These are phyloP conservation scores for Corydoras sp. DNA, from an alignment of 2,113 vertebrate genomes.

Conservation along the genomic window DNA sequence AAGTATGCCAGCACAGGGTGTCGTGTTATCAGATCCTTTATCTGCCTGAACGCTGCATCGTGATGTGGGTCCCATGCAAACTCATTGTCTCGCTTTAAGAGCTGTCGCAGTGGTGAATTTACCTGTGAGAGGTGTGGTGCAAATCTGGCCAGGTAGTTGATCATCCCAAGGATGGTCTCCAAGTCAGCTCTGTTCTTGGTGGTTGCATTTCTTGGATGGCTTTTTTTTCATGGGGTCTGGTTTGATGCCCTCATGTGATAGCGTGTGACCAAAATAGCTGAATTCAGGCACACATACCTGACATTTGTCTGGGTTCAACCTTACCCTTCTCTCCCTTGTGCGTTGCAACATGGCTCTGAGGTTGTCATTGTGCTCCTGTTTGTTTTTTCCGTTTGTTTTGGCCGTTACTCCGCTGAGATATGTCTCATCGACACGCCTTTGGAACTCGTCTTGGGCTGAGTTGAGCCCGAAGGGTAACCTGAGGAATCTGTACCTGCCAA, in stretches of 20 bases:
- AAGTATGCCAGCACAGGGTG: background rate
- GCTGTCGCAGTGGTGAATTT: slow-evolving; percentile 11
- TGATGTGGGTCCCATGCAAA: slow-evolving; percentile 10
- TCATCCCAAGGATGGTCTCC: slow-evolving; percentile 22
- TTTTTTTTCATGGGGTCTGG: slow-evolving; percentile 8
- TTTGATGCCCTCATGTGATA: slow-evolving; percentile 1
- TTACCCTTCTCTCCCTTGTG: slow-evolving; percentile 8
- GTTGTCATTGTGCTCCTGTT: slow-evolving; percentile 15
- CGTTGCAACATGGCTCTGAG: background rate
- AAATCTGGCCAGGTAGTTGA: slow-evolving; percentile 26
- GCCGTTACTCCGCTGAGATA: slow-evolving; percentile 13
- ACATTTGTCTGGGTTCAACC: slow-evolving; percentile 20
- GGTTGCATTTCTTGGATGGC: slow-evolving; percentile 26
- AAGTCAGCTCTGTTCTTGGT: slow-evolving; percentile 19
- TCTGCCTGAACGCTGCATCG: background rate
- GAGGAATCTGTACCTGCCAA: background rate
- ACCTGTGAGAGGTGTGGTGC: background rate
- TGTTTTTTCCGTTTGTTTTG: background rate
- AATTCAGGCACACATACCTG: slow-evolving; percentile 7
- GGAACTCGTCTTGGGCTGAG: slow-evolving; percentile 30
- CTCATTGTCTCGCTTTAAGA: background rate
- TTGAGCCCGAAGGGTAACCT: background rate
- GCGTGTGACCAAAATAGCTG: slow-evolving; percentile 25
- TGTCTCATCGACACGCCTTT: slow-evolving; percentile 6
- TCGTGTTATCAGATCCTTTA: slow-evolving; percentile 3